Base-by-base conservation (phyloP, 2,113 vertebrate genomes). In the Catharus fuscescens region DNA sequence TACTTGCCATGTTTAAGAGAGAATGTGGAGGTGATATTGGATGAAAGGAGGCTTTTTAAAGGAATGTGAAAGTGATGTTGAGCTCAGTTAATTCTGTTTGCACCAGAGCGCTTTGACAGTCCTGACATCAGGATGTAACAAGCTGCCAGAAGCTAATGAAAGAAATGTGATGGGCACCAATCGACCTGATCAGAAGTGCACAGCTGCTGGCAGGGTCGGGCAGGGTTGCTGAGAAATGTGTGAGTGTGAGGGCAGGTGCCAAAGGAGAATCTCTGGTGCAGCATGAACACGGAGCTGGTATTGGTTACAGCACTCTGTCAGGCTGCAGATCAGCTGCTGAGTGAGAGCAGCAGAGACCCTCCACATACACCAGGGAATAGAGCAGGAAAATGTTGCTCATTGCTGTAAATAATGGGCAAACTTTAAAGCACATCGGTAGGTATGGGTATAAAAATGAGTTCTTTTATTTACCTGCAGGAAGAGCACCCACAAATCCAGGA, bases 261-360 rank as follows among this genome's bases (percentile, higher is more conserved):
- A 29, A 36, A 44, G 57, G 23, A 60, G 54, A 50, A 70, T 25
- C 48, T 66, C 12, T 8, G 44, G 18, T 48, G 73, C 45, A 36
- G 17, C 2, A 3, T 0, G 0, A 36, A 12, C 64, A 16, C 0
- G 0, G 29, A 25, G 32, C 70, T 76, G 67, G 25, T 42, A 14
- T 56, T 0, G 0, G 21, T n/a, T 69, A 31, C 71, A 38, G 70
- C 45, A 42, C 20, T 34, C 0, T 0, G n/a, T 25, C 80, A n/a
- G 59, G 9, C 76, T 70, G 26, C 48, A 64, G 71, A 14, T 29
- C 45, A 62, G 29, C 64, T 74, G 60, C 53, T 40, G 57, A 52
- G 13, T 17, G 44, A 61, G 28, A 76, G 60, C 28, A 8, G 79
- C 7, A 40, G 36, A 54, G 32, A 64, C 31, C 18, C 44, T 42